These are phyloP conservation scores for Hapalemur alaotrensis DNA, from an alignment of 2,797 vertebrate species.

Conservation along the genomic window DNA sequence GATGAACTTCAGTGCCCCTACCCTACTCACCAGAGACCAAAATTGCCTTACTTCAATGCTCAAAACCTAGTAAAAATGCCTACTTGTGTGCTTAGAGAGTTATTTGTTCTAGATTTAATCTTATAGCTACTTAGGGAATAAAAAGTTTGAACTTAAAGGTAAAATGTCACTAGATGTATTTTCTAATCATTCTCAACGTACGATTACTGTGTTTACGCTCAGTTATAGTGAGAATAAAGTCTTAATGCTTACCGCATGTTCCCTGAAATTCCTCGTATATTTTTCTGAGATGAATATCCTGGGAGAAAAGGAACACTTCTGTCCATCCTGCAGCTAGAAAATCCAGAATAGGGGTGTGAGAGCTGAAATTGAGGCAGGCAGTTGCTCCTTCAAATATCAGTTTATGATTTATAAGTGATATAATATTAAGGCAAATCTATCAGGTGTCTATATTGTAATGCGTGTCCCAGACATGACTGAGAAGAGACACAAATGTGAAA, in stretches of 20 bases:
- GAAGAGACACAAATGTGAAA: fast-evolving
- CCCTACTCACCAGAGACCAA: not conserved
- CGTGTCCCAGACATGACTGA: fast-evolving
- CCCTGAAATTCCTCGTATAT: fast-evolving
- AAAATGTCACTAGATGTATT: not conserved
- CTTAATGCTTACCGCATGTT: not conserved
- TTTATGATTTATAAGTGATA: fast-evolving
- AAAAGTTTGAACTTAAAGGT: not conserved
- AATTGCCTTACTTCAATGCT: not conserved
- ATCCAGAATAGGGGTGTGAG: fast-evolving
- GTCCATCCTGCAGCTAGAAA: not conserved
- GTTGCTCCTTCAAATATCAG: fast-evolving
- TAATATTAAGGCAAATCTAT: fast-evolving
- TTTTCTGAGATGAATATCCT: not conserved
- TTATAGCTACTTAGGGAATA: not conserved
- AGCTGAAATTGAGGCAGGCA: fast-evolving
- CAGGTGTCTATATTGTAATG: fast-evolving
- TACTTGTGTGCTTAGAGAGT: not conserved
- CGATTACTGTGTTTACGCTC: not conserved
- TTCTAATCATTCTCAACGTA: not conserved
- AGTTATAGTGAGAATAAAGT: not conserved
- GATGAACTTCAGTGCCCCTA: not conserved
- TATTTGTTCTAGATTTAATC: constrained; percentile 49
- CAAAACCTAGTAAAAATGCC: not conserved
- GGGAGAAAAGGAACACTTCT: not conserved